Evolutionary conservation across 1,140 invertebrate genomes (phyloP), one percentile per base, ranked within the genome.

Genomic region (Adoxophyes honmai): DNA sequence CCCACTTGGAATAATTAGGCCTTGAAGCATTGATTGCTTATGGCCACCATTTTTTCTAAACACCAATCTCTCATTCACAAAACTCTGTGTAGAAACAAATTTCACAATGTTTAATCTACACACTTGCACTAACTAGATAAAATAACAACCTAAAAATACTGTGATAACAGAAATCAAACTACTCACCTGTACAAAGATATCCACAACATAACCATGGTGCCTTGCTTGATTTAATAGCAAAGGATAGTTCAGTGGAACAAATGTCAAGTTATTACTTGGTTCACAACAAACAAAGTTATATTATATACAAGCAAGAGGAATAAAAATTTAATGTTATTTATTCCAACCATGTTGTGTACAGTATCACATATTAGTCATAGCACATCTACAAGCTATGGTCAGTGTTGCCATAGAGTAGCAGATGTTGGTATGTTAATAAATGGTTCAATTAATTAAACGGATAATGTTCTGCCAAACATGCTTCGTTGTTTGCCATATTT

Each of bases 401-500:
- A 48, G 42, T 48, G 42, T 48, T 48, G 42, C 42, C 42, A 48
- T 11, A 48, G 42, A n/a, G 16, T 21, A 18, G 2, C 10, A n/a
- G 21, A 48, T 48, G 18, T 48, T 48, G 21, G 18, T 48, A 18
- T 48, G n/a, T 0, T 15, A 48, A 33, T 21, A 48, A 48, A 48
- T 15, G 15, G 11, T 21, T 21, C 16, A 48, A 48, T 48, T 28
- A 21, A 18, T 15, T 44, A 28, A 10, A 16, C 15, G 38, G 16
- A 10, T 16, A 44, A 21, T 48, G 10, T 13, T 48, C 28, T 28
- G 4, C 16, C 21, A 33, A 48, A 28, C 21, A 11, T 48, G 18
- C 39, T 48, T 28, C 34, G 57, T 42, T 8, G 18, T 37, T 28
- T 48, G 13, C n/a, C 35, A 57, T 35, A 48, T 59, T 34, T 57